Evolutionary conservation across 2,888 invertebrate genomes (phyloP).

Genomic region (Hipparchia semele): DNA sequence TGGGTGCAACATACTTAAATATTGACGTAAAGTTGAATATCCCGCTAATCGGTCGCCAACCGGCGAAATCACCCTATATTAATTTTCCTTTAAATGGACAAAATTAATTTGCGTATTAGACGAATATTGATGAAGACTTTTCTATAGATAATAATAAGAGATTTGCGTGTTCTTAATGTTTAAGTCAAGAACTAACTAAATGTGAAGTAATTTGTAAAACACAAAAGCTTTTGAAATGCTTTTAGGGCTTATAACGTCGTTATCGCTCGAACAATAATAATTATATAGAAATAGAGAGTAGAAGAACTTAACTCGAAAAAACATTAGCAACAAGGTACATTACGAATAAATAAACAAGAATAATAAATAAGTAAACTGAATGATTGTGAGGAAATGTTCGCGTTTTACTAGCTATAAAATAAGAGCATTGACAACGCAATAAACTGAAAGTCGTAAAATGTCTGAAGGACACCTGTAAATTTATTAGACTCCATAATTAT

Average conservation of each 20-base stretch:
- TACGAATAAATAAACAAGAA: neutral
- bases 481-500: slow-evolving; percentile 3
- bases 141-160: no score
- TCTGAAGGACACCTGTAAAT: slow-evolving; percentile 19
- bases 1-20: no score
- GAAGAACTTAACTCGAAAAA: neutral
- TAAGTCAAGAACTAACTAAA: neutral
- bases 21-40: no score
- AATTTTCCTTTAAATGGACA: neutral
- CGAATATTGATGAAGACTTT: neutral
- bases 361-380: no score
- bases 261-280: neutral
- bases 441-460: slow-evolving; percentile 19
- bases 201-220: neutral
- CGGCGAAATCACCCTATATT: no score
- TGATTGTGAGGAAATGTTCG: no score
- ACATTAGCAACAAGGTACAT: slow-evolving; percentile 4
- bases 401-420: no score
- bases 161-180: neutral
- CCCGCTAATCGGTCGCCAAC: no score
- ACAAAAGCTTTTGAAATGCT: slow-evolving; percentile 1
- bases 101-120: no score
- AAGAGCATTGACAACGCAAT: slow-evolving; percentile 10
- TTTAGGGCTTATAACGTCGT: neutral
- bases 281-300: no score